Evolutionary conservation across 35 echinoderm and acorn worm genomes (phyloP).

Genomic region (Apostichopus parvimensis): DNA sequence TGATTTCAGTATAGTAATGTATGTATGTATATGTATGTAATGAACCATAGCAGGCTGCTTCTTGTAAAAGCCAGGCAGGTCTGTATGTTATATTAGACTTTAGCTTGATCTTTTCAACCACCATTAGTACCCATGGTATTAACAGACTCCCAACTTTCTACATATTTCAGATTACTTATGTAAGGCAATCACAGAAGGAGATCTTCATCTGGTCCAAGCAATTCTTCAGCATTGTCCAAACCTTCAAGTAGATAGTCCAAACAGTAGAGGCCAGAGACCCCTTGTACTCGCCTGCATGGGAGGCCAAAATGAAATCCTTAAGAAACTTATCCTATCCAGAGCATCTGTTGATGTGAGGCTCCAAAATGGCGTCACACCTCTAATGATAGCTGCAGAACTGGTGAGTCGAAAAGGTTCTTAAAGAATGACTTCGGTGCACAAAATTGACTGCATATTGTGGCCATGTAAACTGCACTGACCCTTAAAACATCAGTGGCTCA

Average conservation of each 20-base stretch:
- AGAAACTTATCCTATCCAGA: slow-evolving; percentile 71
- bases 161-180: slow-evolving; percentile 58
- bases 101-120: too few species aligned
- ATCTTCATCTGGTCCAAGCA: slow-evolving; percentile 57
- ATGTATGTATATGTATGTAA: too few species aligned
- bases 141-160: background rate
- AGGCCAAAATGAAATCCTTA: slow-evolving; percentile 79
- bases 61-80: background rate
- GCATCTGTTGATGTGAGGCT: slow-evolving; percentile 71
- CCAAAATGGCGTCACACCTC: slow-evolving; percentile 76
- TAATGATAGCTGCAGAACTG: slow-evolving; percentile 85
- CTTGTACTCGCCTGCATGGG: slow-evolving; percentile 68
- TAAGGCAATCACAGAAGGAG: slow-evolving; percentile 68
- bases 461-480: too few species aligned
- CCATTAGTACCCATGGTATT: too few species aligned
- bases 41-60: background rate
- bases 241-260: slow-evolving; percentile 61
- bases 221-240: slow-evolving; percentile 62
- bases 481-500: too few species aligned
- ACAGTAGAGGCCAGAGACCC: slow-evolving; percentile 59
- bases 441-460: too few species aligned
- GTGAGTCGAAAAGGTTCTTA: slow-evolving; percentile 41
- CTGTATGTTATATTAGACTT: too few species aligned
- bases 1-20: background rate
- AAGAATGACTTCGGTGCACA: too few species aligned